Conservation (phyloP, 92 coral and sea anemone genomes). For the Phenganax subtilis region DNA sequence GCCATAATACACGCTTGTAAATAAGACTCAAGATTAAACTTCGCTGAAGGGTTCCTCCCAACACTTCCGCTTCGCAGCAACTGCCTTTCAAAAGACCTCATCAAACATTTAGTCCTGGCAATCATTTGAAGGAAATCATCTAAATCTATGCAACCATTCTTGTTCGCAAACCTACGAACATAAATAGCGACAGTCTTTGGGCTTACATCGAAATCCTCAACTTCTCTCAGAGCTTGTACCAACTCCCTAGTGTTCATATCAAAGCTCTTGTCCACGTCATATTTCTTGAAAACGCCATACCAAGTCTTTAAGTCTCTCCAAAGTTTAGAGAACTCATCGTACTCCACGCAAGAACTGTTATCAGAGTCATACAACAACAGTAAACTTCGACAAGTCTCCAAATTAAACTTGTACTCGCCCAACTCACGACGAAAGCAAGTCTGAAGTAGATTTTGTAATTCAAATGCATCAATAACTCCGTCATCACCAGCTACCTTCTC, state of each 20-base stretch:
- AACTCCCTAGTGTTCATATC: slow-evolving; percentile 15
- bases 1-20: slow-evolving; percentile 14
- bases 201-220: slow-evolving; percentile 7
- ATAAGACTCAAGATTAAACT: slow-evolving; percentile 20
- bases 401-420: slow-evolving; percentile 31
- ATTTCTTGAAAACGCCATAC: slow-evolving; percentile 23
- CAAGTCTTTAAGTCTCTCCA: slow-evolving; percentile 27
- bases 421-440: slow-evolving; percentile 25
- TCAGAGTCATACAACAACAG: slow-evolving; percentile 18
- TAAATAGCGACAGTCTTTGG: slow-evolving; percentile 15
- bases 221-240: neutral
- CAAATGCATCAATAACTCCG: slow-evolving; percentile 30
- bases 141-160: slow-evolving; percentile 13
- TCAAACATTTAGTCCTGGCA: slow-evolving; percentile 23
- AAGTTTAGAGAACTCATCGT: slow-evolving; percentile 25
- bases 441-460: slow-evolving; percentile 26
- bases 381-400: slow-evolving; percentile 33
- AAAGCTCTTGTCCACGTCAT: slow-evolving; percentile 18
- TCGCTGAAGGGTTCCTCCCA: slow-evolving; percentile 25
- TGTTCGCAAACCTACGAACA: slow-evolving; percentile 29
- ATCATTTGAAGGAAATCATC: slow-evolving; percentile 36
- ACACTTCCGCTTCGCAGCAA: slow-evolving; percentile 14
- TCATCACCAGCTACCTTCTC: slow-evolving; percentile 34
- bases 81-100: slow-evolving; percentile 22
- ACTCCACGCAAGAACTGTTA: slow-evolving; percentile 15